Conservation (phyloP, 2,113 vertebrate species). For the Falcunculus frontatus region DNA sequence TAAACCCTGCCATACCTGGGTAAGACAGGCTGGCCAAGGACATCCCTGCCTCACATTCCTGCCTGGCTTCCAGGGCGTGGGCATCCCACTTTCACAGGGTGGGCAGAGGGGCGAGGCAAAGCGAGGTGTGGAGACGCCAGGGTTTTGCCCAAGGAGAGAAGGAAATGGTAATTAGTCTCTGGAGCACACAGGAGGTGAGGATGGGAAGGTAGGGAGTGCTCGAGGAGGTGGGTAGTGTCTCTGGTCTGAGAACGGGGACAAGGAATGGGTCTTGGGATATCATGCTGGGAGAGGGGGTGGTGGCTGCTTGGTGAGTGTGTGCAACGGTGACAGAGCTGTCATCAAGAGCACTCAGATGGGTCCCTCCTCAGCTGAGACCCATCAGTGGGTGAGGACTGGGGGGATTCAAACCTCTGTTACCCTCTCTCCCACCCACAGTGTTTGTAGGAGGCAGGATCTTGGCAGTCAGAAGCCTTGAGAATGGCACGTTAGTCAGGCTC, state of each 20-base stretch:
- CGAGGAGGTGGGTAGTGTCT: background rate
- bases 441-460: background rate
- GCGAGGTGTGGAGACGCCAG: background rate
- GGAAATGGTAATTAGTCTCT: background rate
- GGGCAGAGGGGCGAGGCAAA: background rate
- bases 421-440: background rate
- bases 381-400: fast-evolving
- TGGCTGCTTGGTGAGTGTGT: background rate
- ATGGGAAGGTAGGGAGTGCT: background rate
- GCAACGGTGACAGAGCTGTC: fast-evolving
- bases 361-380: background rate
- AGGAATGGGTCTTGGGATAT: fast-evolving
- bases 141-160: background rate
- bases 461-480: background rate
- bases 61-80: fast-evolving
- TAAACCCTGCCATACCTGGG: background rate
- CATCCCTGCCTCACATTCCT: background rate
- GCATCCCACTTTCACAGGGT: background rate
- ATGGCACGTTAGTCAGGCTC: fast-evolving
- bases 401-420: background rate
- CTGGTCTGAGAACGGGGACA: background rate
- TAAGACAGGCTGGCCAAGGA: background rate
- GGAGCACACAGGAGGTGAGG: background rate
- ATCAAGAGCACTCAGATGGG: background rate
- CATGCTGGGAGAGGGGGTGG: fast-evolving